phyloP scores from a whole-genome alignment of 2,888 invertebrate species.

The Pandemis heparana region DNA sequence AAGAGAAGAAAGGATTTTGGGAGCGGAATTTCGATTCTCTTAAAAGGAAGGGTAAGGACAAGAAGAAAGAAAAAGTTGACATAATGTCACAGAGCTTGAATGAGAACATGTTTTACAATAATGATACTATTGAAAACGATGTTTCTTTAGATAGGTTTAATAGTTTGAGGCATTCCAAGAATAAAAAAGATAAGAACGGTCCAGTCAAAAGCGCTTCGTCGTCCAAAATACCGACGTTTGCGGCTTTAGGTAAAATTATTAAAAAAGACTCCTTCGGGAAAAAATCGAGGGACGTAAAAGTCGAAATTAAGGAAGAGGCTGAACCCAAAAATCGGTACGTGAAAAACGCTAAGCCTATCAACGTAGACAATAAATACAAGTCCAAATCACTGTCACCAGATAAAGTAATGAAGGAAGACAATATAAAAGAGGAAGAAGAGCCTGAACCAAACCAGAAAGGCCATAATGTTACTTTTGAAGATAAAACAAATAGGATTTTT shows the following conservation, averaged over 20 bases:
- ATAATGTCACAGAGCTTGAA: conserved; percentile 85
- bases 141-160: conserved; percentile 75
- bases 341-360: conserved; percentile 69
- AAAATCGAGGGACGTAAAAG: conserved; percentile 65
- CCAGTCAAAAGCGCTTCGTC: conserved; percentile 77
- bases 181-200: conserved; percentile 69
- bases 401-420: conserved; percentile 61
- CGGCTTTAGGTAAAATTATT: conserved; percentile 80
- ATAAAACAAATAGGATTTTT: conserved; percentile 54
- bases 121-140: conserved; percentile 79
- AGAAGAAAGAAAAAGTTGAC: conserved; percentile 79
- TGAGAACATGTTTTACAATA: conserved; percentile 81
- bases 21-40: conserved; percentile 83
- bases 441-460: conserved; percentile 49
- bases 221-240: conserved; percentile 81
- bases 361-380: conserved; percentile 78
- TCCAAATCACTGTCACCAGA: conserved; percentile 77
- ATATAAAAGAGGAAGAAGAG: conserved; percentile 66
- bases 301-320: conserved; percentile 54
- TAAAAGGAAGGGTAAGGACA: conserved; percentile 71
- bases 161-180: conserved; percentile 77
- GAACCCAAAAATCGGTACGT: conserved; percentile 72
- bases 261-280: conserved; percentile 79
- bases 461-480: conserved; percentile 51
- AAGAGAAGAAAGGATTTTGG: conserved; percentile 84